Base-by-base conservation (phyloP, 1,140 invertebrate species). In the Heliconius eleuchia region DNA sequence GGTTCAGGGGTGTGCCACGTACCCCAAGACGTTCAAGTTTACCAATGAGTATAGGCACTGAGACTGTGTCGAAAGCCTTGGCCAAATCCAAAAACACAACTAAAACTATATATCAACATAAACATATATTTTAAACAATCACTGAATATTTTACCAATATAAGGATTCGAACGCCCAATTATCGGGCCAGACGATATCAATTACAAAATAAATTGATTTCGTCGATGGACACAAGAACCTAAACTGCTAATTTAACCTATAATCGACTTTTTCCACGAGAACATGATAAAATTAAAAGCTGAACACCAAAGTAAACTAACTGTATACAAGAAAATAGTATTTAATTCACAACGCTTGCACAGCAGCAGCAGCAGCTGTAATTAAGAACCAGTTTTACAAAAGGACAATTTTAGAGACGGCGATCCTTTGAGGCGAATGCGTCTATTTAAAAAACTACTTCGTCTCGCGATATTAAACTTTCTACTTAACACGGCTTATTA, bases 401-500 rank as follows among this genome's bases (percentile, higher is more conserved):
- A 75, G 55, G 55, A 66, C 74, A 75, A 75, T 75, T 75, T 75
- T 39, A 75, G 34, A 55, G 74, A 55, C 34, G 55, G 37, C 74
- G 27, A 75, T 75, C 74, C 74, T 75, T 75, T 75, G 74, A 66
- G 55, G 74, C 8, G 74, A 37, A 27, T 52, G 74, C 52, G 74
- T 42, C 74, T 52, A 75, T 46, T 75, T 75, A 34, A 37, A 60
- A 75, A 60, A 60, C n/a, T 60, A 60, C 57, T 66, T 30, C 60
- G 11, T 66, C 27, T 30, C 60, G 60, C 60, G 27, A 66, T 66
- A 66, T 66, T 66, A 66, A 30, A 66, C 60, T 66, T 66, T 66
- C 27, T 66, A 30, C 60, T 66, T 66, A 30, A n/a, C 27, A 66
- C 60, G 60, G 60, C 60, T 66, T 66, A 66, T 66, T 66, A 66